Base-by-base conservation (phyloP, 2,888 invertebrate species). In the Automeris io region DNA sequence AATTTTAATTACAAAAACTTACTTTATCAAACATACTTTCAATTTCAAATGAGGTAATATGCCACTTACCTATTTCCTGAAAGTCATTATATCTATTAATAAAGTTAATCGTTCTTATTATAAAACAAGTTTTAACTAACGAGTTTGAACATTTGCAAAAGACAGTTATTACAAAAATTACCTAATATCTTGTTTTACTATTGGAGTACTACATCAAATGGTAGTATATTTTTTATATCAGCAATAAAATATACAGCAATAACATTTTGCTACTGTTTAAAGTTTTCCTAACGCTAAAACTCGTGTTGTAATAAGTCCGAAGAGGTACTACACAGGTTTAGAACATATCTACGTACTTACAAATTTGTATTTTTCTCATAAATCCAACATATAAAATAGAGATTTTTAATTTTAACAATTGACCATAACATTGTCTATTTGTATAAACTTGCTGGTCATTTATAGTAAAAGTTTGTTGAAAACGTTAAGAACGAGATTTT, bases 331-430 rank as follows among this genome's bases (percentile, higher is more conserved):
- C n/a, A n/a, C n/a, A n/a, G n/a, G n/a, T n/a, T n/a, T n/a, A n/a
- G n/a, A n/a, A n/a, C n/a, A n/a, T n/a, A n/a, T n/a, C n/a, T n/a
- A n/a, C n/a, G n/a, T 37, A 43, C 40, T 33, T 41, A 37, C 38
- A 33, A 25, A 22, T 21, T 33, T 16, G 21, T 24, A 18, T 33
- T 35, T 40, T 45, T 49, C 47, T 51, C 39, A 50, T 44, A 61
- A 55, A 54, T 60, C 60, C 49, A 65, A 66, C 67, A 61, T 58
- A 55, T 64, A 59, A 59, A 65, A 62, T 61, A 66, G 65, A 64
- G 57, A 51, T 43, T 56, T 48, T 55, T 42, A 56, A 57, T 52
- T 52, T 51, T 57, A 78, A 78, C 77, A 78, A 78, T 76, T 77
- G 77, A 78, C 79, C 70, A 71, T 61, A 65, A 49, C 58, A 23